Evolutionary conservation across 2,888 invertebrate genomes (phyloP), one percentile per base, ranked within the genome.

Genomic region (Himalopsyche anomala): DNA sequence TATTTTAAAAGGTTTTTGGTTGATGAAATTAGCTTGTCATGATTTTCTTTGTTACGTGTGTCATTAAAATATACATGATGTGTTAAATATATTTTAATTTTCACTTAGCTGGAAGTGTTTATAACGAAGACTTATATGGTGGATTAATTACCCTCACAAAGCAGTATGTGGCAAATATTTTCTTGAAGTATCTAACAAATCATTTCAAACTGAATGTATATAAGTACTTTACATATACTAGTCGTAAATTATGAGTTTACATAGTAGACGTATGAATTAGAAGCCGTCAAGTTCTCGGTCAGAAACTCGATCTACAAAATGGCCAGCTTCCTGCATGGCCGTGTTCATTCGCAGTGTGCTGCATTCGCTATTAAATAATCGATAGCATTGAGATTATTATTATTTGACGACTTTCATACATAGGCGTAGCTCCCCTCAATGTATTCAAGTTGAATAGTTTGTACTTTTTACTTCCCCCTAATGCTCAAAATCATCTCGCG

Each of bases 271-370:
- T 15, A 74, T 74, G 74, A 36, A 74, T 74, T 42, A 80, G 80
- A 80, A 80, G 80, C 19, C 80, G 79, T 85, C 85, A 82, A 85
- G 85, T 82, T 83, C 85, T 85, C 80, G 83, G 85, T 74, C 56
- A 82, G 74, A 54, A 83, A 85, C 80, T 45, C 80, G 56, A 81
- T 81, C 74, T 79, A 51, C 81, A 40, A 85, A 85, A 85, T 85
- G 85, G 83, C 56, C 85, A 85, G 80, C 42, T 85, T 85, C 85
- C 85, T 85, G 85, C 62, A 74, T 51, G 79, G 9, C 28, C 80
- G n/a, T 42, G 11, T 42, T 80, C 45, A 42, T 42, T 45, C 80
- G 69, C 69, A 36, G 36, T 69, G n/a, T 80, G 40, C 80, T 80
- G 80, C 80, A 80, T 80, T 45, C n/a, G 80, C 45, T n/a, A 80